Evolutionary conservation across 1,140 invertebrate species (phyloP).

Genomic region (Drosophila pruinosa): DNA sequence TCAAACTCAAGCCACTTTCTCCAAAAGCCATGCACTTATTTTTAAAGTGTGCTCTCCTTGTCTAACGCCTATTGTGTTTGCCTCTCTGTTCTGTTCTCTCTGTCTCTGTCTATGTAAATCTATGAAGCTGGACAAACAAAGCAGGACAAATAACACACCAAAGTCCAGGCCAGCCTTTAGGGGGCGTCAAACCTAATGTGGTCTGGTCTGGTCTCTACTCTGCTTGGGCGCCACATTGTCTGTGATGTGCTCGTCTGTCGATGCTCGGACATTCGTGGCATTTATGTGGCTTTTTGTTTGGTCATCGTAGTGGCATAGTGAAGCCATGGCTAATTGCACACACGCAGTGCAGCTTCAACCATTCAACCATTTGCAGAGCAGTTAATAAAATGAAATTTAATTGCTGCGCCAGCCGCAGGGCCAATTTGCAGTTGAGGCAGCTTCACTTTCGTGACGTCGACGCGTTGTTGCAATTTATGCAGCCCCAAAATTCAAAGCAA

Average conservation of each 20-base stretch:
- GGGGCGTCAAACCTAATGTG: constrained; percentile 25
- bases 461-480: constrained; percentile 42
- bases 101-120: constrained; percentile 4
- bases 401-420: constrained; percentile 54
- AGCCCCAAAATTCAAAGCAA: constrained; percentile 30
- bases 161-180: background rate
- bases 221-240: background rate
- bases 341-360: constrained; percentile 40
- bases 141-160: constrained; percentile 10
- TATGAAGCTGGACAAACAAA: constrained; percentile 1
- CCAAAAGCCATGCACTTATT: constrained; percentile 7
- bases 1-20: background rate
- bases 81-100: background rate
- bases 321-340: constrained; percentile 63
- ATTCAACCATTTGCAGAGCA: constrained; percentile 47
- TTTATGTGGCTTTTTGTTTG: constrained; percentile 15
- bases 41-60: background rate
- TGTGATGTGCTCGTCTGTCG: too few species aligned
- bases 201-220: background rate
- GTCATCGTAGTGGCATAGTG: too few species aligned
- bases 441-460: background rate
- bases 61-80: constrained; percentile 1
- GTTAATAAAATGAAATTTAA: constrained; percentile 75
- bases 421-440: constrained; percentile 52
- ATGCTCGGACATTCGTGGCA: constrained; percentile 25